Evolutionary conservation across 1,140 invertebrate species (phyloP).

Genomic region (Eumeta japonica): DNA sequence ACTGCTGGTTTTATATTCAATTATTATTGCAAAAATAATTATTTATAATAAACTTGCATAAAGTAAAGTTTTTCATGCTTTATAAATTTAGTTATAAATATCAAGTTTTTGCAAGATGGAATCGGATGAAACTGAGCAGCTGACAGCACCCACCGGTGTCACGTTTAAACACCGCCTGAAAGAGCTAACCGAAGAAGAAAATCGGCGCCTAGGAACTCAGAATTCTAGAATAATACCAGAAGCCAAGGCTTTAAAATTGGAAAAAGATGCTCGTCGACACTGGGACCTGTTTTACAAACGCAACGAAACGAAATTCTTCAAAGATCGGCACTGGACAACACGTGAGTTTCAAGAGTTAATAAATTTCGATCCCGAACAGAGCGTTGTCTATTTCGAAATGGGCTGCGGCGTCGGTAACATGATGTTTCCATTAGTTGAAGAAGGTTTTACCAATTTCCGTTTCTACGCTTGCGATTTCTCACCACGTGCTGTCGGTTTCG

Average conservation of each 20-base stretch:
- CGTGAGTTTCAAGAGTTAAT: conserved; percentile 88
- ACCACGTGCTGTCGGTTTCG: conserved; percentile 82
- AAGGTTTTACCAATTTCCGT: conserved; percentile 66
- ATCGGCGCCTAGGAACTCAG: conserved; percentile 63
- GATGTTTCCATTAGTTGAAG: conserved; percentile 87
- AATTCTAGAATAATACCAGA: conserved; percentile 67
- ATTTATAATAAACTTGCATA: too few relatives aligned
- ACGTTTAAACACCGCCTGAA: conserved; percentile 55
- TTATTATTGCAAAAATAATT: too few relatives aligned
- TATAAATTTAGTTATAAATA: too few relatives aligned
- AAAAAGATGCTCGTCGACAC: conserved; percentile 84
- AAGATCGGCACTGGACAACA: conserved; percentile 96
- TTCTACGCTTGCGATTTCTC: conserved; percentile 96
- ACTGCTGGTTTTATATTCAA: too few relatives aligned
- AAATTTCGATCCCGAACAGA: conserved; percentile 35
- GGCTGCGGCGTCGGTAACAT: conserved; percentile 98
- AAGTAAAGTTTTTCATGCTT: too few relatives aligned
- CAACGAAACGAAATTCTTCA: conserved; percentile 90
- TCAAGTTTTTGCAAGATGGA: conserved; percentile 38
- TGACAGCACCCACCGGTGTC: conserved; percentile 33
- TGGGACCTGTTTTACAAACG: conserved; percentile 99
- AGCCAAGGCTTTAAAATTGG: conserved; percentile 76
- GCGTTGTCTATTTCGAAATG: conserved; percentile 73
- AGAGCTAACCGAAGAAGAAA: conserved; percentile 61
- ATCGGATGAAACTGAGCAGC: conserved; percentile 26